Conservation (phyloP, 1,140 invertebrate species). For the Ericerus pela region DNA sequence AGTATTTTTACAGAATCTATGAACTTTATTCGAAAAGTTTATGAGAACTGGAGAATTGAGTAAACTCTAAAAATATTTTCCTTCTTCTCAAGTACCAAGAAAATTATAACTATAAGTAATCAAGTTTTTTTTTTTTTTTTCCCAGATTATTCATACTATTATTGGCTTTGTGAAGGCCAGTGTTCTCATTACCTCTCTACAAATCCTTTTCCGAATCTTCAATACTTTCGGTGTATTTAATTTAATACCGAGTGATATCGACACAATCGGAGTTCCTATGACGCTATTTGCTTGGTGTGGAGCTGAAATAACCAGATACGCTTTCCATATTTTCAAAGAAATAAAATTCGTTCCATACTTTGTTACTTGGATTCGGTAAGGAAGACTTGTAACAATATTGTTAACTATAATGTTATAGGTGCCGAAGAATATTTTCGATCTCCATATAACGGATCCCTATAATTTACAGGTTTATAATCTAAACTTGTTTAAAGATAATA, state of each 20-base stretch:
- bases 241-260: not conserved
- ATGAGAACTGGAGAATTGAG: no score
- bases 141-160: not conserved
- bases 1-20: no score
- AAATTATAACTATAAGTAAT: no score
- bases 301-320: conserved; percentile 2
- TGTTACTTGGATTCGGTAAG: not conserved
- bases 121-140: not conserved
- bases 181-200: not conserved
- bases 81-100: no score
- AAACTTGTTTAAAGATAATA: no score
- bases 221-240: conserved; percentile 2
- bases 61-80: no score
- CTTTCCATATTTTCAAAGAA: conserved; percentile 5
- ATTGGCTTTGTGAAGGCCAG: not conserved
- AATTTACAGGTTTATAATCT: no score
- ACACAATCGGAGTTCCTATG: conserved; percentile 3
- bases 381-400: no score
- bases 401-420: no score
- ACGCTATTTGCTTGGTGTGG: conserved; percentile 4
- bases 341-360: not conserved
- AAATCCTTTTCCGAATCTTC: not conserved
- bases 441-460: no score
- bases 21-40: no score
- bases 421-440: no score